Evolutionary conservation across 2,113 vertebrate species (phyloP), one percentile per base, ranked within the genome.

Genomic region (Onychostruthus taczanowskii): DNA sequence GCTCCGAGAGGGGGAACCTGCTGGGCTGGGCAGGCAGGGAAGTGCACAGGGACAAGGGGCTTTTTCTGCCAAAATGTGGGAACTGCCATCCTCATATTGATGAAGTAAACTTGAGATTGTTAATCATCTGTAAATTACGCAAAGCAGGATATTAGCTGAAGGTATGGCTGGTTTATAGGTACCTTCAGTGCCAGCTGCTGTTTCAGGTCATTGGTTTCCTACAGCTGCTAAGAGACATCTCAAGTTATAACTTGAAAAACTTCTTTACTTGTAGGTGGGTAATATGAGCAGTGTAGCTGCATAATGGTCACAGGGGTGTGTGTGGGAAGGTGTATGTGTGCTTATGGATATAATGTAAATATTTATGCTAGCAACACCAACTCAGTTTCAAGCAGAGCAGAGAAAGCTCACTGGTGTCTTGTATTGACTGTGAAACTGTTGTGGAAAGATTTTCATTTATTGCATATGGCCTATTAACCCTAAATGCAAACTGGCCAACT

Each of bases 291-390:
- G 0, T 22, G 63, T 49, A 69, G 72, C 82, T 86, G 6, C 30
- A 11, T 46, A 70, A 76, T 84, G 58, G 89, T 84, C 75, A 28
- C 52, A 50, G 53, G 74, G 81, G 76, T 33, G 50, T 30, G 66
- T n/a, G 70, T 7, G 67, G 22, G 56, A 76, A 87, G 58, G 87
- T 89, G 8, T 55, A 28, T 12, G 18, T 91, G 66, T 70, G 44
- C 83, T 93, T 88, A 26, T 79, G 63, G 84, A 33, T 87, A 55
- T 67, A 64, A 92, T 81, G 78, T 73, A 89, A 90, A 86, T 90
- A 92, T 77, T 92, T 93, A 49, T 46, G 26, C 64, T 84, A 50
- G 67, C 49, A 89, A 83, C 70, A 76, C 39, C 67, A 52, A 44
- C 67, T 79, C 41, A 33, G 46, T 82, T 93, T 87, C 37, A 63